Percentiles rank a stretch among this genome's conserved stretches.
Evolutionary conservation across 1,140 invertebrate species (phyloP).

Genomic region (fruit fly (Drosophila melanogaster)): Release_6_plus_ISO1_MT NC_004354.4:12895001-12895500

Average conservation of each 20-base stretch:
- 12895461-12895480: conserved; percentile 4
- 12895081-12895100: neutral
- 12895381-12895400: conserved; percentile 61
- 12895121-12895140: conserved; percentile 1
- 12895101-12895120: neutral
- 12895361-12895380: neutral
- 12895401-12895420: conserved; percentile 34
- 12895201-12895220: conserved; percentile 36
- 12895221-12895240: conserved; percentile 24
- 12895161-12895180: conserved; percentile 12
- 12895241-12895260: conserved; percentile 27
- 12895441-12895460: conserved; percentile 18
- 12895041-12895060: neutral
- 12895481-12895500: conserved; percentile 11
- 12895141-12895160: conserved; percentile 1
- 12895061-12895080: neutral
- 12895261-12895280: conserved; percentile 1
- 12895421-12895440: conserved; percentile 12
- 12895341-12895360: neutral
- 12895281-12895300: conserved; percentile 1
- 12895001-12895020: neutral
- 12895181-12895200: conserved; percentile 13
- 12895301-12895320: too few relatives aligned
- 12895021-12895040: neutral
- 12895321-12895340: neutral